Base-by-base conservation (phyloP, 2,888 invertebrate species). In the Ormyrus nitidulus region DNA sequence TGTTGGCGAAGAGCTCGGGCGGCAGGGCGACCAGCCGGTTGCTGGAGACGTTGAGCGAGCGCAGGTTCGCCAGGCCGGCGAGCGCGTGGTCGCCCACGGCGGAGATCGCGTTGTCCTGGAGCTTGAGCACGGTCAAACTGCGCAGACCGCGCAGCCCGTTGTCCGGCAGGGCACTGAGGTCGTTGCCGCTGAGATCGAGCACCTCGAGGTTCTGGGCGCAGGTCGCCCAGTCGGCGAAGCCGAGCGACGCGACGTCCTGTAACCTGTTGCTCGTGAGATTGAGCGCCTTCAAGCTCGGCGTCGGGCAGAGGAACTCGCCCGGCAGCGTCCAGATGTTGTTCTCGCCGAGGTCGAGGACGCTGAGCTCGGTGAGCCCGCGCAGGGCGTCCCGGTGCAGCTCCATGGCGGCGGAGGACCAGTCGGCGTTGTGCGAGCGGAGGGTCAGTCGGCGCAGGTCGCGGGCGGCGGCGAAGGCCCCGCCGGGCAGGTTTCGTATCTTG, bases 291-390 rank as follows among this genome's bases (percentile, higher is more conserved):
- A 96, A 92, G 87, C 93, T 93, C 86, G 93, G 93, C 74, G 95
- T 91, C 53, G 95, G 94, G 87, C 96, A 96, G 88, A 96, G 94
- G 88, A 94, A 92, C 87, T 95, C 94, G 46, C 93, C 92, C 2
- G 96, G 95, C 77, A 95, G 90, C 71, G 93, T 94, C 95, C 95
- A 95, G 84, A 96, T 94, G 88, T 95, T 95, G 89, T 95, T 96
- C 86, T 94, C 94, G 54, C 94, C 94, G 79, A 96, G 92, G 91
- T 96, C 94, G 84, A 96, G 92, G 84, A 91, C 92, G 85, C 94
- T 92, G 61, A 96, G 91, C 86, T 94, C 94, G 44, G 93, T 92
- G 74, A 96, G 91, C 9, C 95, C 93, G 82, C 94, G 92, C 81
- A 96, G 93, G 80, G 95, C 94, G 86, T 95, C 95, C 61, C 94